A percentile compares a stretch with the other conserved stretches of the same genome.
phyloP scores from a whole-genome alignment of 2,797 vertebrate species.

The Lepus townsendii region DNA sequence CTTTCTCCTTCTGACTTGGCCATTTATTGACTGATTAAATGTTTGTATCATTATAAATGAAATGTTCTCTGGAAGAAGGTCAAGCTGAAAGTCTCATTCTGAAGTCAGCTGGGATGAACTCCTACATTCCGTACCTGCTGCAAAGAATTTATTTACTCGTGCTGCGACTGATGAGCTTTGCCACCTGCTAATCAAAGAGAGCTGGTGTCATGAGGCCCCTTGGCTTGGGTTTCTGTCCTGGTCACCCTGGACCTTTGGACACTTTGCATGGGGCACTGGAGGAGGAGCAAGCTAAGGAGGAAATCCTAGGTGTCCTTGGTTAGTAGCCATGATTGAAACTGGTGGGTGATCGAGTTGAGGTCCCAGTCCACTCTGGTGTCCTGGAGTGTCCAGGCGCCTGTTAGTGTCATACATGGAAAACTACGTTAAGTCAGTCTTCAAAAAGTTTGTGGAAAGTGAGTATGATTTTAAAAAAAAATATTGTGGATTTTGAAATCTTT shows the following conservation, averaged over 20 bases:
- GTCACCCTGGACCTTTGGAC: neutral
- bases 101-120: constrained; percentile 1
- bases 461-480: too few species aligned
- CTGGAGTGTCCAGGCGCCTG: neutral
- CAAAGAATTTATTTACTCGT: constrained; percentile 45
- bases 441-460: too few species aligned
- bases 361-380: neutral
- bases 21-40: constrained; percentile 39
- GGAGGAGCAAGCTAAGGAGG: neutral
- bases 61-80: constrained; percentile 41
- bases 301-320: neutral
- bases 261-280: neutral
- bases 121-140: constrained; percentile 4
- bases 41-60: constrained; percentile 36
- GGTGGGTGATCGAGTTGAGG: neutral
- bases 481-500: too few species aligned
- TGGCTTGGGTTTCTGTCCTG: neutral
- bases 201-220: neutral
- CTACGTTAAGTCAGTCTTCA: too few species aligned
- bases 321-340: neutral
- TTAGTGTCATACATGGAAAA: neutral
- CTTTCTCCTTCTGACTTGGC: neutral
- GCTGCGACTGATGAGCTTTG: neutral
- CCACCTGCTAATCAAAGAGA: constrained; percentile 40
- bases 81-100: constrained; percentile 49